Evolutionary conservation across 2,888 invertebrate genomes (phyloP).

Genomic region (Euzophera pinguis): DNA sequence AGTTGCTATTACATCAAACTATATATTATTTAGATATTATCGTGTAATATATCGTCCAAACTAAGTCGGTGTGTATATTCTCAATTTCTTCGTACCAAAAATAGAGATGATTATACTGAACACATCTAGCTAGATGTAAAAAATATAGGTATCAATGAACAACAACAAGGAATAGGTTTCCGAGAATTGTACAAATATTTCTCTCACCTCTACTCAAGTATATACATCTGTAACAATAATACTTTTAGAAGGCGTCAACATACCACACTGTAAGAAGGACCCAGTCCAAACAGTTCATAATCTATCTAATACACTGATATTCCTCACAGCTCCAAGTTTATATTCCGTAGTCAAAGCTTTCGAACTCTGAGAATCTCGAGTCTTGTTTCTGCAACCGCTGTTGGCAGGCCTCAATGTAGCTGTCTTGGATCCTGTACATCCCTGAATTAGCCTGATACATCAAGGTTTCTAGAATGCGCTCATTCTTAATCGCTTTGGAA

Average conservation of each 20-base stretch:
- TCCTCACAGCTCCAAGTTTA: conserved; percentile 77
- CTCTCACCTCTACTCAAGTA: conserved; percentile 74
- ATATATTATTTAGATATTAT: conserved; percentile 18
- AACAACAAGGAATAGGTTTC: conserved; percentile 75
- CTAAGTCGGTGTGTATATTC: conserved; percentile 34
- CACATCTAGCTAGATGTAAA: conserved; percentile 77
- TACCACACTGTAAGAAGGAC: conserved; percentile 68
- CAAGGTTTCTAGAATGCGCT: conserved; percentile 93
- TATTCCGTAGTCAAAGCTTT: conserved; percentile 87
- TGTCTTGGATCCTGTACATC: conserved; percentile 94
- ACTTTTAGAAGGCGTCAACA: conserved; percentile 75
- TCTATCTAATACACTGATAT: conserved; percentile 77
- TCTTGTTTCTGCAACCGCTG: conserved; percentile 93
- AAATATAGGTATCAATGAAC: conserved; percentile 78
- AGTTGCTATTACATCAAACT: conserved; percentile 17
- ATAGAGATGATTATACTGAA: conserved; percentile 75
- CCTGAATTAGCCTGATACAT: conserved; percentile 97
- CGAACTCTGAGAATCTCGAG: conserved; percentile 90
- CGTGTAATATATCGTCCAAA: conserved; percentile 29
- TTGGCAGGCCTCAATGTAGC: conserved; percentile 92
- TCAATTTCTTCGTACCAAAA: conserved; percentile 69
- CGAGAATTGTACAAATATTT: conserved; percentile 77
- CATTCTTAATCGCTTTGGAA: conserved; percentile 95
- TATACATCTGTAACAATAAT: conserved; percentile 78
- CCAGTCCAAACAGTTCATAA: conserved; percentile 58